These are phyloP conservation scores for Phaonia tiefii DNA, from an alignment of 2,888 invertebrate species.

Conservation along the genomic window DNA sequence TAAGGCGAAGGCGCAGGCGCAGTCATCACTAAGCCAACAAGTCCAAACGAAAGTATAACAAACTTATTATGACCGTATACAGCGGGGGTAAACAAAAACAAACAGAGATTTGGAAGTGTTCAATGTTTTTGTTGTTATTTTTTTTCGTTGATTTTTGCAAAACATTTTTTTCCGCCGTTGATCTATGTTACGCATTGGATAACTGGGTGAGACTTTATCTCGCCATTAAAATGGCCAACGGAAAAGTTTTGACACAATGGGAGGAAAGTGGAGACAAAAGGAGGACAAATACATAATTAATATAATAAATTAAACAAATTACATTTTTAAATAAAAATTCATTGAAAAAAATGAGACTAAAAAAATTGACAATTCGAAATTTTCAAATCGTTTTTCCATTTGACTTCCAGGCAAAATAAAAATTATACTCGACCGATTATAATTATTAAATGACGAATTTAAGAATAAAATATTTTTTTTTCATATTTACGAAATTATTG, in stretches of 20 bases:
- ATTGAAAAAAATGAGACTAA: too few species aligned
- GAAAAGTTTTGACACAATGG: slow-evolving; percentile 19
- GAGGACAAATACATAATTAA: too few species aligned
- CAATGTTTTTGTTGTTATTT: not conserved
- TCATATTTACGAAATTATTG: too few species aligned
- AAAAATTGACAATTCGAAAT: too few species aligned
- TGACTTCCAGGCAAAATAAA: too few species aligned
- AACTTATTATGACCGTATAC: slow-evolving; percentile 65
- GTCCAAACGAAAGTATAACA: slow-evolving; percentile 63
- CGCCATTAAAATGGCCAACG: slow-evolving; percentile 22
- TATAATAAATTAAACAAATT: too few species aligned
- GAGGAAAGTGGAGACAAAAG: not conserved
- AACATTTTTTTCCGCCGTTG: slow-evolving; percentile 10
- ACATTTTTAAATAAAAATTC: too few species aligned
- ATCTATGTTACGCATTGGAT: slow-evolving; percentile 58
- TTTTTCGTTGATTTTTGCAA: slow-evolving; percentile 23
- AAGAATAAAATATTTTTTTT: too few species aligned
- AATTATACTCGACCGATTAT: too few species aligned
- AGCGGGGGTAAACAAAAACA: slow-evolving; percentile 11
- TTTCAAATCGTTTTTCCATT: too few species aligned
- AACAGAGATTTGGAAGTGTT: slow-evolving; percentile 43
- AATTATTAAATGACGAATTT: too few species aligned
- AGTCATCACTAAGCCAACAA: slow-evolving; percentile 9
- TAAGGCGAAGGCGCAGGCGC: slow-evolving; percentile 5
- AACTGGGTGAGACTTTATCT: slow-evolving; percentile 40